phyloP scores from a whole-genome alignment of 2,113 vertebrate species.

The Gambusia affinis region DNA sequence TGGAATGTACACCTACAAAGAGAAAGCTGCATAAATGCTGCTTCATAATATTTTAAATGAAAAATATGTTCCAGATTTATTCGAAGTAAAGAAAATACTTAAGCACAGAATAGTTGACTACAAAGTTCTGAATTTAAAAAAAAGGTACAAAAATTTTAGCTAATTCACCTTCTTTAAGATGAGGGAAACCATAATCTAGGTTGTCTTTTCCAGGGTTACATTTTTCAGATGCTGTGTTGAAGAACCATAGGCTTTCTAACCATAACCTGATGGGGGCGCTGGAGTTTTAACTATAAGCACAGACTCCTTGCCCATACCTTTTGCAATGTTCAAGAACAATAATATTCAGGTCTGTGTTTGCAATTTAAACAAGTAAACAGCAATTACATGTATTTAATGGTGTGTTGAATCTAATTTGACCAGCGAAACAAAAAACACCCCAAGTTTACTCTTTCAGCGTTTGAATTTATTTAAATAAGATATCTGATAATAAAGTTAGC shows the following conservation, averaged over 20 bases:
- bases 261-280: slow-evolving; percentile 52
- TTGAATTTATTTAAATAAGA: neutral
- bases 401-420: neutral
- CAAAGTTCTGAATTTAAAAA: neutral
- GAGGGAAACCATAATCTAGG: neutral
- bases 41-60: no score
- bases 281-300: slow-evolving; percentile 25
- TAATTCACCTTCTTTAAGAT: neutral
- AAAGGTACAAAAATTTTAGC: neutral
- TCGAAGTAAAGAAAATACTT: neutral
- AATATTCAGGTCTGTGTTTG: neutral
- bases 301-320: neutral
- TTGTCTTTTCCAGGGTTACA: neutral
- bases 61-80: neutral
- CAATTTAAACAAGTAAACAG: neutral
- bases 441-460: neutral
- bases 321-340: neutral
- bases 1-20: no score
- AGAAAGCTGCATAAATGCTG: no score
- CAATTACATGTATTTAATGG: neutral
- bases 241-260: neutral
- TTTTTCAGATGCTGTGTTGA: neutral
- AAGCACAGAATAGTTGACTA: neutral
- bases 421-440: neutral
- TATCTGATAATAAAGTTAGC: neutral